These are phyloP conservation scores for Zelostemma sp. DNA, from an alignment of 1,140 invertebrate species.

Conservation along the genomic window DNA sequence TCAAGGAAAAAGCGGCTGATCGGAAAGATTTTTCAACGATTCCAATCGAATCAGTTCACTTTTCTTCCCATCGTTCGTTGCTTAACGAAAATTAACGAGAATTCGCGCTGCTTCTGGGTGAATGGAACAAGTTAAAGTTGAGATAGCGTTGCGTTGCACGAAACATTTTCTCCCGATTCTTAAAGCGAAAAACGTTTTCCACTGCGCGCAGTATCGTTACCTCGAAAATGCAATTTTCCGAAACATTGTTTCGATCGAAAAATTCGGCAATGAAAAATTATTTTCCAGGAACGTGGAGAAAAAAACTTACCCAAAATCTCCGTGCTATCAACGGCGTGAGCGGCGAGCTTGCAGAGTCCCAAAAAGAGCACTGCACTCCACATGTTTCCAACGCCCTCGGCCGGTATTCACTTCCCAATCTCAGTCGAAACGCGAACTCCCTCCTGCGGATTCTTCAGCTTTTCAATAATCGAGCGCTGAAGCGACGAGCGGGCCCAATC, in stretches of 20 bases:
- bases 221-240: too few species aligned
- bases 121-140: background rate
- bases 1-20: too few species aligned
- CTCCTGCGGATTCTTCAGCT: background rate
- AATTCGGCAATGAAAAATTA: too few species aligned
- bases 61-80: too few species aligned
- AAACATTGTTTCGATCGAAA: too few species aligned
- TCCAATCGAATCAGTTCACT: too few species aligned
- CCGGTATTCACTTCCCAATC: conserved; percentile 1
- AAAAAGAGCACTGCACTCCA: conserved; percentile 62
- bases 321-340: conserved; percentile 44
- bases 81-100: background rate
- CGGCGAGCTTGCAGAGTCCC: conserved; percentile 55
- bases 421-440: background rate
- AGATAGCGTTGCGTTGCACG: background rate
- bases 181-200: background rate
- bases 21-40: too few species aligned
- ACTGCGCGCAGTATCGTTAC: too few species aligned
- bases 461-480: background rate
- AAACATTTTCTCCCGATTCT: conserved; percentile 1
- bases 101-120: background rate
- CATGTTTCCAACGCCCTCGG: conserved; percentile 56
- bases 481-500: conserved; percentile 31
- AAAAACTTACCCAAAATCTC: conserved; percentile 1
- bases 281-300: background rate